Evolutionary conservation across 1,140 invertebrate species (phyloP).

Genomic region (Pygmarrhopalites habei): DNA sequence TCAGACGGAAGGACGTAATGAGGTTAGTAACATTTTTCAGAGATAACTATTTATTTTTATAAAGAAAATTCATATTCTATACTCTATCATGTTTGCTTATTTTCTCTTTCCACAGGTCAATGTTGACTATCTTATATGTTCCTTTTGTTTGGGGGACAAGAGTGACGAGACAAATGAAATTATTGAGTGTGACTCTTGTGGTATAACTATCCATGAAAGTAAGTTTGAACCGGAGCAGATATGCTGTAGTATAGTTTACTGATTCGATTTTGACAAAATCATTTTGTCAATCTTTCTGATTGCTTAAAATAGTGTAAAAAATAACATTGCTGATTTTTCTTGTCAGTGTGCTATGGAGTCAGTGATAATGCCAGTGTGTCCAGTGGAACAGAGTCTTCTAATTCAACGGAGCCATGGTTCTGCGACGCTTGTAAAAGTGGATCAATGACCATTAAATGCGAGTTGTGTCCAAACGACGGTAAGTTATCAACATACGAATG

Average conservation of each 20-base stretch:
- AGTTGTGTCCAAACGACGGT: constrained; percentile 76
- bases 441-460: constrained; percentile 72
- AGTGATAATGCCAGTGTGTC: constrained; percentile 83
- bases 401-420: constrained; percentile 95
- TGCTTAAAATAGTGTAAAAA: background rate
- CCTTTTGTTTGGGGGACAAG: constrained; percentile 83
- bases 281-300: background rate
- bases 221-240: constrained; percentile 22
- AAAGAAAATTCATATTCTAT: background rate
- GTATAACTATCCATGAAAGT: constrained; percentile 92
- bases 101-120: constrained; percentile 12
- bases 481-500: constrained; percentile 27
- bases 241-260: too few relatives aligned
- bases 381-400: constrained; percentile 73
- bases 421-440: constrained; percentile 95
- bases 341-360: constrained; percentile 83
- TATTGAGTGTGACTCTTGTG: constrained; percentile 92
- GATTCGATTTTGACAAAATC: too few relatives aligned
- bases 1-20: constrained; percentile 20
- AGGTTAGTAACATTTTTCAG: too few relatives aligned
- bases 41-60: too few relatives aligned
- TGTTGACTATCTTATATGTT: constrained; percentile 64
- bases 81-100: background rate
- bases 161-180: constrained; percentile 93
- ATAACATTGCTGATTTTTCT: constrained; percentile 14